Evolutionary conservation across 2,113 vertebrate genomes (phyloP), one percentile per base, ranked within the genome.

Genomic region (Chamaetylas fuelleborni): DNA sequence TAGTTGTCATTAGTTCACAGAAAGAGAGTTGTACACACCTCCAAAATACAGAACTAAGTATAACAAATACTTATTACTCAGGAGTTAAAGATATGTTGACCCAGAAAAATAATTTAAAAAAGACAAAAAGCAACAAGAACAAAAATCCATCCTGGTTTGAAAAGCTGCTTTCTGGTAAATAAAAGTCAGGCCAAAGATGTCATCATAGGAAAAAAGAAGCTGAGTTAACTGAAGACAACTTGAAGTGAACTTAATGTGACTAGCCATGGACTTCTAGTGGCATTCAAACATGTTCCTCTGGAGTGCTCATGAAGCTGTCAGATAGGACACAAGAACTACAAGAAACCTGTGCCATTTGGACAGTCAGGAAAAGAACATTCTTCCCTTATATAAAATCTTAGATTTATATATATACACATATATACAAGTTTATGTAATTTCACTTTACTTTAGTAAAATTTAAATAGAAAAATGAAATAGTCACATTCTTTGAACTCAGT

Each of bases 101-200:
- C 5, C 4, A 36, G 15, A n/a, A 45, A 82, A 89, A 60, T 76
- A 61, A 64, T 24, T 71, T 66, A 28, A 51, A 80, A 83, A 54
- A 25, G 14, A 16, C 1, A 20, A 51, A 72, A 58, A 38, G 0
- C 1, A 20, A 4, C 2, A 66, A 33, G 23, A 71, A 40, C 4
- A 73, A 86, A 50, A 72, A 73, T 28, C 8, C 19, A 33, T 10
- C 6, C 19, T 31, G 9, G 29, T 90, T 90, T 72, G 26, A 76
- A 85, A 87, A 79, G 5, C 7, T 85, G 9, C 3, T 86, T 70
- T 85, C 22, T 82, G 70, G 11, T 62, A 74, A 71, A 89, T 48
- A 81, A 47, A 74, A 74, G 14, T 40, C 15, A 86, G 17, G 4
- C 16, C 43, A 82, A 79, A 85, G 31, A 25, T 79, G 29, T 43